Percentiles rank a stretch among this genome's conserved stretches.
Conservation (phyloP, 2,888 invertebrate species). For the Plutella xylostella region DNA sequence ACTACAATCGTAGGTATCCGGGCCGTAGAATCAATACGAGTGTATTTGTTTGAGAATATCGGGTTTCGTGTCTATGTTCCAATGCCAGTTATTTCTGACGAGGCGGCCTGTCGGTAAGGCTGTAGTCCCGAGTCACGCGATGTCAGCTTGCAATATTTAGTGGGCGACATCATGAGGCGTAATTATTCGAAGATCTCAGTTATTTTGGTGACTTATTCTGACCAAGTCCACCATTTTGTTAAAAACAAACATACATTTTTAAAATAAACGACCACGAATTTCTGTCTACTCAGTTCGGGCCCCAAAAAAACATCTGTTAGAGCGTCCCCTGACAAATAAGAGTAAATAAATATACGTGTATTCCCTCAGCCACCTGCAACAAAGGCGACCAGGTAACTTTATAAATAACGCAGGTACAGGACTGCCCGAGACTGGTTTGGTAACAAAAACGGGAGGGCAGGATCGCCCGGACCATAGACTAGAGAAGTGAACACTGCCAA, state of each 20-base stretch:
- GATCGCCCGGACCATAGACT: background rate
- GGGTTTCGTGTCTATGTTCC: background rate
- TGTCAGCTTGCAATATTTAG: too few species aligned
- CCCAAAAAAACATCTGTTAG: conserved; percentile 1
- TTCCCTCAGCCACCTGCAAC: conserved; percentile 2
- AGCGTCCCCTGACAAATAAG: background rate
- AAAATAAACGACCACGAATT: too few species aligned
- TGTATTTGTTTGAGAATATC: background rate
- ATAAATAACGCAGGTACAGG: conserved; percentile 3
- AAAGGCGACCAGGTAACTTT: conserved; percentile 1
- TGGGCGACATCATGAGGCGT: too few species aligned
- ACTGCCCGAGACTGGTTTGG: background rate
- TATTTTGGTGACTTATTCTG: background rate
- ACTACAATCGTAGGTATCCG: too few species aligned
- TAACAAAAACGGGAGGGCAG: background rate
- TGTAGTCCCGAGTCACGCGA: background rate
- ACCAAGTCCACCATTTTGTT: background rate
- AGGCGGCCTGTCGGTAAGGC: background rate
- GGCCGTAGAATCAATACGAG: background rate
- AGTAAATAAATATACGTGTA: background rate
- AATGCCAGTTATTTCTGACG: conserved; percentile 1
- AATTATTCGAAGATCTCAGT: too few species aligned
- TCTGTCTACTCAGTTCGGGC: too few species aligned
- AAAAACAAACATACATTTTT: background rate
- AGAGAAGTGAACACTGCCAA: too few species aligned